Conservation (phyloP, 2,797 vertebrate species). For the Gambelia wislizenii region DNA sequence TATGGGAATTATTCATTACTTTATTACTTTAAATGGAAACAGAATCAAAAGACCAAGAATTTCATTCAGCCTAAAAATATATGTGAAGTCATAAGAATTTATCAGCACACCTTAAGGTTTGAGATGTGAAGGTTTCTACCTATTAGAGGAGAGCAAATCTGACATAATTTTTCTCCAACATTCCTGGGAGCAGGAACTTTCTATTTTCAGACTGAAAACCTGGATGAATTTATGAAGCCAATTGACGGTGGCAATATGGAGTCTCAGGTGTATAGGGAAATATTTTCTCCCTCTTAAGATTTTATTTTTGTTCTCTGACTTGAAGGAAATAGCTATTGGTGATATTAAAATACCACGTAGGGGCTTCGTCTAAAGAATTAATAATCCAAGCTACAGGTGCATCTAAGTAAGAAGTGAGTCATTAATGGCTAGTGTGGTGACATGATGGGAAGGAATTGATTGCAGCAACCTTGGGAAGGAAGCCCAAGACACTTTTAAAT, state of each 20-base stretch:
- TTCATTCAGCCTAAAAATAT: not conserved
- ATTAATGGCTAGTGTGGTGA: no score
- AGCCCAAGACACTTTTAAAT: no score
- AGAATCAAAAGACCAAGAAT: not conserved
- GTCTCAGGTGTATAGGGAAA: not conserved
- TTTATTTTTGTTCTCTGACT: not conserved
- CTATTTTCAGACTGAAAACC: not conserved
- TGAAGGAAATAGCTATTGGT: not conserved
- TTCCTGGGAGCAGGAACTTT: not conserved
- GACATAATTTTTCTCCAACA: not conserved
- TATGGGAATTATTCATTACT: slow-evolving; percentile 5
- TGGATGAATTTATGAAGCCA: slow-evolving; percentile 1
- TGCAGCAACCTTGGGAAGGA: no score
- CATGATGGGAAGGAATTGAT: no score
- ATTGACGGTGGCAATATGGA: not conserved
- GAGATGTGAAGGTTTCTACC: slow-evolving; percentile 2
- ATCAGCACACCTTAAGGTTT: not conserved
- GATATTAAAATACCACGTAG: not conserved
- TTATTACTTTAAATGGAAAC: slow-evolving; percentile 20
- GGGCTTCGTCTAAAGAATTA: not conserved
- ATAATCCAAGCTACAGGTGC: no score
- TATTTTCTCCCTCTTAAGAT: not conserved
- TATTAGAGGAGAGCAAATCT: not conserved
- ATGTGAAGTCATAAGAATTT: not conserved
- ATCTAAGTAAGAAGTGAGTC: no score